A percentile compares a stretch with the other conserved stretches of the same genome.
Conservation (phyloP, 2,113 vertebrate species). For the Hassar affinis region DNA sequence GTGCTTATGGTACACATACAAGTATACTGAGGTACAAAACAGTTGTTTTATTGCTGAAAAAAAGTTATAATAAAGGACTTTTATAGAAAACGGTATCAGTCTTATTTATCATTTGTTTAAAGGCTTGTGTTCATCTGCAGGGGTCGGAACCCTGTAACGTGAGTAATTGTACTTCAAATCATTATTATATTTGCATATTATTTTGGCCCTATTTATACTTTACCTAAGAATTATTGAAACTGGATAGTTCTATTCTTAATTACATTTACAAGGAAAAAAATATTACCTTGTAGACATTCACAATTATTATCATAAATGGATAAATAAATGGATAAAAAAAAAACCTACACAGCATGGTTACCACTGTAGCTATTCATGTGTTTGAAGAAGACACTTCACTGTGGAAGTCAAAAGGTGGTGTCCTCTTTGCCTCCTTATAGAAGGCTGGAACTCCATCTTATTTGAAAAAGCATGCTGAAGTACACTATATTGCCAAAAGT, state of each 20-base stretch:
- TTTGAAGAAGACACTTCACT: not conserved
- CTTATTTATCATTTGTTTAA: not conserved
- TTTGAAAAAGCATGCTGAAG: not conserved
- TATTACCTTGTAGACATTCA: not conserved
- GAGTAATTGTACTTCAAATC: not conserved
- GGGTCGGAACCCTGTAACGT: not conserved
- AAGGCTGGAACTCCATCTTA: not conserved
- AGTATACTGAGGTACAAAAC: not conserved
- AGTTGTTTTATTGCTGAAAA: not conserved
- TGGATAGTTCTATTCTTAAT: not conserved
- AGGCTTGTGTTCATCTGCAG: not conserved
- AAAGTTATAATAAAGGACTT: constrained; percentile 17
- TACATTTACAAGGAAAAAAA: not conserved
- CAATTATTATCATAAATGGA: no score
- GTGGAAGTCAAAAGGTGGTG: not conserved
- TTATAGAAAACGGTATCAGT: constrained; percentile 12
- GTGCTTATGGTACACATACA: not conserved
- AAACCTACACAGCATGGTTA: not conserved
- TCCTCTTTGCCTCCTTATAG: not conserved
- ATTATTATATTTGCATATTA: not conserved
- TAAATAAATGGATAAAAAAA: no score
- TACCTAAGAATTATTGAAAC: not conserved
- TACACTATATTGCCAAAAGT: no score
- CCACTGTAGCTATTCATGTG: not conserved
- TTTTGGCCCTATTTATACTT: not conserved